These are phyloP conservation scores for Meiosimyza decipiens DNA, from an alignment of 2,888 invertebrate species.

Conservation along the genomic window DNA sequence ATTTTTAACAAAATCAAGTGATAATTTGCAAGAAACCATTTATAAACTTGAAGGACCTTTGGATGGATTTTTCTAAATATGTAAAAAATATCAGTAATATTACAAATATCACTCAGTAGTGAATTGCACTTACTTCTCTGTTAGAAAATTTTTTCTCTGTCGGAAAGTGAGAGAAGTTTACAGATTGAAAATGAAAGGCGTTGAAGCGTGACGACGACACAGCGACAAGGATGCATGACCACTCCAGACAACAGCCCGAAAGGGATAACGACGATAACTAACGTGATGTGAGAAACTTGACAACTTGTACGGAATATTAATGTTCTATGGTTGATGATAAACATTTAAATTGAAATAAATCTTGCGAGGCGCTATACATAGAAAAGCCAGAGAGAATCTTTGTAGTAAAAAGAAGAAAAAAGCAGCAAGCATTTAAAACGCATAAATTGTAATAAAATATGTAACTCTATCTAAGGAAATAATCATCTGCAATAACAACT, in stretches of 20 bases:
- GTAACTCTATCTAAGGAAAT: no score
- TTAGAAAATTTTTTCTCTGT: no score
- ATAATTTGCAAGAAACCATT: no score
- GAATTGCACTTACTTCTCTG: no score
- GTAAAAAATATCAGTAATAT: no score
- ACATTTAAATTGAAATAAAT: constrained; percentile 1
- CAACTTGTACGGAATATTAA: constrained; percentile 5
- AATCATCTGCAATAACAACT: no score
- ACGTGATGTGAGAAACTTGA: background rate
- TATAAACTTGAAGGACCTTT: no score
- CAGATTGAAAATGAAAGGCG: constrained; percentile 46
- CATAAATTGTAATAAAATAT: background rate
- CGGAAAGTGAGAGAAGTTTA: background rate
- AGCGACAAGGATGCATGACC: background rate
- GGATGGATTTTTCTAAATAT: no score
- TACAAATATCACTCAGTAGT: no score
- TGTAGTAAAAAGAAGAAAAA: background rate
- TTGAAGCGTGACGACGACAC: constrained; percentile 53
- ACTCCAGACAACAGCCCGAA: constrained; percentile 44
- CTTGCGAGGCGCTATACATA: background rate
- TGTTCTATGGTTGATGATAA: background rate
- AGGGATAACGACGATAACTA: constrained; percentile 3
- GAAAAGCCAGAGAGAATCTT: background rate
- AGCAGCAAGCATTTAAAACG: background rate
- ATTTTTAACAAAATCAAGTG: no score